phyloP scores from a whole-genome alignment of 2,113 vertebrate species.

The Microtus pennsylvanicus region DNA sequence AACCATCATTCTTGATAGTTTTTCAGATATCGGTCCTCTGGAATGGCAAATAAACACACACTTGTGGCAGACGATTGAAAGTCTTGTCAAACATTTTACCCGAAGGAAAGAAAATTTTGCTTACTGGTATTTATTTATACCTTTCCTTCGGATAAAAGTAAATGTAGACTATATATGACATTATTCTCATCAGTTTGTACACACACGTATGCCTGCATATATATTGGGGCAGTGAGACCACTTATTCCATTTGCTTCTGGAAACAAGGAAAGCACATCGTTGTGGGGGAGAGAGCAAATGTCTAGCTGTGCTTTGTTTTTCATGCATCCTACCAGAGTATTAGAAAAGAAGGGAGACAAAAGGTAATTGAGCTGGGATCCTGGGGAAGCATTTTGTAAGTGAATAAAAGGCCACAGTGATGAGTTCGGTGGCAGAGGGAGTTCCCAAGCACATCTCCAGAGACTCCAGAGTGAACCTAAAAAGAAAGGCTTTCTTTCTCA shows the following conservation, averaged over 20 bases:
- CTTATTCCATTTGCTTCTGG: not conserved
- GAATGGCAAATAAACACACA: slow-evolving; percentile 51
- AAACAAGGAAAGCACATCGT: slow-evolving; percentile 6
- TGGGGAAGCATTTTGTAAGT: slow-evolving; percentile 74
- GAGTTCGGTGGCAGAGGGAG: slow-evolving; percentile 79
- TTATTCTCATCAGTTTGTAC: too few species aligned
- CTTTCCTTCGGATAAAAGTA: slow-evolving; percentile 24
- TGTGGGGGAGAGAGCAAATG: not conserved
- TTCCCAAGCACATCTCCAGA: slow-evolving; percentile 81
- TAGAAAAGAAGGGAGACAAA: slow-evolving; percentile 78
- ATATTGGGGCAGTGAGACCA: not conserved
- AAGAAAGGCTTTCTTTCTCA: slow-evolving; percentile 78
- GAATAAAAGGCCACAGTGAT: slow-evolving; percentile 81
- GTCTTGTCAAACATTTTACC: slow-evolving; percentile 38
- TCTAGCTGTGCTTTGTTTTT: slow-evolving; percentile 69
- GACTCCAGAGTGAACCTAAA: slow-evolving; percentile 75
- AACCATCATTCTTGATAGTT: not conserved
- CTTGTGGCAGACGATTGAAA: slow-evolving; percentile 65
- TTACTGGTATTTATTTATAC: not conserved
- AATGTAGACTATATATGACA: not conserved
- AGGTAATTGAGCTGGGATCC: slow-evolving; percentile 84
- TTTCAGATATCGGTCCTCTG: slow-evolving; percentile 66
- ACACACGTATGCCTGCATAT: too few species aligned
- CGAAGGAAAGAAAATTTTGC: slow-evolving; percentile 23
- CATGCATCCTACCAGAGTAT: slow-evolving; percentile 61